These are phyloP conservation scores for Parauchenoglanis punctatus DNA, from an alignment of 2,797 vertebrate species.

Conservation along the genomic window DNA sequence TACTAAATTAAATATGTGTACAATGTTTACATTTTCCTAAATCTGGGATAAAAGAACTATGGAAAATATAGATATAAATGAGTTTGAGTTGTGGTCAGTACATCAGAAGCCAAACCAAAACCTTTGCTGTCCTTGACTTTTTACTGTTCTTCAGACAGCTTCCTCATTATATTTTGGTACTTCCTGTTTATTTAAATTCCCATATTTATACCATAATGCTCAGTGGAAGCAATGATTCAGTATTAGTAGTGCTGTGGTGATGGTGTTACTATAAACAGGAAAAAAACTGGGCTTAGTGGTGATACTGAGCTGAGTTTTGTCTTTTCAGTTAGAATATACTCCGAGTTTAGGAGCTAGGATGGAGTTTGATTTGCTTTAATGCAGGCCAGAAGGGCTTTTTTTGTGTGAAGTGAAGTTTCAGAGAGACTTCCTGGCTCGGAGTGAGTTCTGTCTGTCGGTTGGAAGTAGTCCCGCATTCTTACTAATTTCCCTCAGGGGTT, in stretches of 20 bases:
- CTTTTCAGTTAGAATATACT: too few species aligned
- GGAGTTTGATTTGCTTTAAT: not conserved
- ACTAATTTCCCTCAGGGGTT: constrained; percentile 3
- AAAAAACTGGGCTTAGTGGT: not conserved
- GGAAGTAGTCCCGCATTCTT: constrained; percentile 37
- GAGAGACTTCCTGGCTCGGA: not conserved
- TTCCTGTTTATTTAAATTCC: constrained; percentile 47
- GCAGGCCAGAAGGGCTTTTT: not conserved
- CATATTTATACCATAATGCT: constrained; percentile 13
- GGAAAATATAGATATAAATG: not conserved
- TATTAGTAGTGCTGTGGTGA: not conserved
- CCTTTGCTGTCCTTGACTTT: constrained; percentile 30
- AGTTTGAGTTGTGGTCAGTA: not conserved
- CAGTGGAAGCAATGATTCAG: constrained; percentile 20
- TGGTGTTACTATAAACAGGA: not conserved
- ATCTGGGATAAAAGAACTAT: not conserved
- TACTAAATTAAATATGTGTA: not conserved
- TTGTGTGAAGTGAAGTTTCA: not conserved
- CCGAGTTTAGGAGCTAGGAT: not conserved
- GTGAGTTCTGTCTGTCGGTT: constrained; percentile 16
- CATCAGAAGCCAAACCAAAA: not conserved
- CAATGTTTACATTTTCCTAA: not conserved
- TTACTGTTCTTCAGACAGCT: constrained; percentile 37
- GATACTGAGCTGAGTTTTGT: not conserved
- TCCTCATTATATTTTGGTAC: constrained; percentile 15